Evolutionary conservation across 2,113 vertebrate genomes (phyloP), one percentile per base, ranked within the genome.

Genomic region (Camelus bactrianus): DNA sequence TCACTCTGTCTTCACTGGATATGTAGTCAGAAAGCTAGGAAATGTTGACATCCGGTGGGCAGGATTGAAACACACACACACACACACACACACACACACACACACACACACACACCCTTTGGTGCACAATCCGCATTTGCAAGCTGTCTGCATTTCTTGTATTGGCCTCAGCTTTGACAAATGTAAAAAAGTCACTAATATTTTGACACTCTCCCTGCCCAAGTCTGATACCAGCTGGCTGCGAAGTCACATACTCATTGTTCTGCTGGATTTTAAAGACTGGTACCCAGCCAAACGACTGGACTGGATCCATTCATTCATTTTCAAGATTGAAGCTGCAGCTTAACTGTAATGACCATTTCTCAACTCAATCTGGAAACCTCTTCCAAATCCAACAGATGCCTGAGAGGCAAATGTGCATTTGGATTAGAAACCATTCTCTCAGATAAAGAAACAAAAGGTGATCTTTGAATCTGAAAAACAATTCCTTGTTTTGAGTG

Each of bases 221-320:
- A 99, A 98, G 98, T 98, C 99, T 99, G 99, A 99, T 99, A 99
- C 99, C 99, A 99, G 99, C 99, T 99, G 99, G 99, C 99, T 99
- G 99, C 98, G 98, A 99, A 99, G 99, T 98, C 97, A 98, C 97
- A 98, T 98, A 98, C 98, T 99, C 98, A 98, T 99, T 98, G 99
- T 99, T 99, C 99, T 99, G 96, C 99, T 99, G 98, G 98, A 99
- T 99, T 99, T 99, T 99, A 99, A 99, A 99, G 99, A 99, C 99
- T 99, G 99, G 99, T 99, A 98, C 98, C 97, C 96, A 98, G 99
- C 99, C 99, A 99, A 99, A 98, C 98, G 98, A 99, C 99, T 99
- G 99, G 99, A 99, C 98, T 97, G 64, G 94, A 98, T 99, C 99
- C 99, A 99, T 98, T 98, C 98, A 98, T 98, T 99, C 98, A 98